Base-by-base conservation (phyloP, 1,140 invertebrate species). In the Mycetomoellerius zeteki region DNA sequence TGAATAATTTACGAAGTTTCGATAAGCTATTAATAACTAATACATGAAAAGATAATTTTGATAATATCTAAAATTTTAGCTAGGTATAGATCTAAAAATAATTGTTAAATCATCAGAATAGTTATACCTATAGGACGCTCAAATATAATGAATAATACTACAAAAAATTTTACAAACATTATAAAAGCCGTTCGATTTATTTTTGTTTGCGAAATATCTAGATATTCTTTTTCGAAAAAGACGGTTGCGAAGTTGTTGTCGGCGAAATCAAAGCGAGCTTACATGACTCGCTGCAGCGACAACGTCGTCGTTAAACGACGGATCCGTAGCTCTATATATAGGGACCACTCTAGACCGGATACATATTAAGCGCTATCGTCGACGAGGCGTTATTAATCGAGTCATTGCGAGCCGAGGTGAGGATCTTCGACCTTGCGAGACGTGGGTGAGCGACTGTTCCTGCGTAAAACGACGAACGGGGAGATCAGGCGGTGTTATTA, bases 301-400 rank as follows among this genome's bases (percentile, higher is more conserved):
- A 62, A 58, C 43, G 85, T 84, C 64, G 69, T 58, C 50, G 85
- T 87, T 86, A 62, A 78, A 69, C 64, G 60, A 64, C 67, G 85
- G 14, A 54, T 62, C 73, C 86, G 75, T 54, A 82, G 50, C 80
- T 87, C 71, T 80, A 81, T 72, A 90, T 85, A 85, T 77, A 86
- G 75, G 43, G 52, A 73, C 65, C 21, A 64, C 64, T 75, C 37
- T 19, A 80, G 64, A 67, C 47, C 75, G 88, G 88, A 91, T 92
- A 91, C 89, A 78, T 89, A 92, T 93, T 92, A 89, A 73, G 71
- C 85, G 89, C 73, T 93, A 93, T 92, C 91, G 87, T 85, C 88
- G 88, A 85, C 85, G 89, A 92, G 93, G 89, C 90, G 91, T 94
- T 94, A 95, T 94, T 95, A 94, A 95, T 94, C 94, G 93, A 94